phyloP scores from a whole-genome alignment of 2,888 invertebrate genomes.

The Parnassius orleans region DNA sequence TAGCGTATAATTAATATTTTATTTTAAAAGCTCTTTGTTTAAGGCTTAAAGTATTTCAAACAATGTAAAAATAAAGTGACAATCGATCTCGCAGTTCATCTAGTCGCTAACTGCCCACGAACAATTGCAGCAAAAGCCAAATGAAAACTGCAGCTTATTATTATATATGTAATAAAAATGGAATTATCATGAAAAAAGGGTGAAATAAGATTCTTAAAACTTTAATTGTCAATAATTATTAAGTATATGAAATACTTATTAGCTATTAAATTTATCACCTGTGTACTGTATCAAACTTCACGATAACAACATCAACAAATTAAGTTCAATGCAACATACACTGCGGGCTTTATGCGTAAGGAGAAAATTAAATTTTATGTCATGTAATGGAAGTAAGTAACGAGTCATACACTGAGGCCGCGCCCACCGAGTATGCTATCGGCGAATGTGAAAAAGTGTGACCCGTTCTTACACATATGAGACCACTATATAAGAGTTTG shows the following conservation, averaged over 20 bases:
- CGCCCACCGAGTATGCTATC: constrained; percentile 58
- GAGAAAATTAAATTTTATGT: constrained; percentile 22
- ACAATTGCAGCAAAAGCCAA: no score
- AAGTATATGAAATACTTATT: background rate
- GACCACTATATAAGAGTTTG: constrained; percentile 76
- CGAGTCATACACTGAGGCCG: constrained; percentile 46
- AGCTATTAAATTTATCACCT: background rate
- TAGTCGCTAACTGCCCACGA: no score
- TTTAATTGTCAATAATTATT: background rate
- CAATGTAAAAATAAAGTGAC: no score
- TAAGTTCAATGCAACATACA: constrained; percentile 17
- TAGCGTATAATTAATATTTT: no score
- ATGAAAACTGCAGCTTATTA: no score
- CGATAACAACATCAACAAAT: constrained; percentile 2
- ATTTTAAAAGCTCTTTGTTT: no score
- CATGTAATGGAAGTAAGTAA: constrained; percentile 25
- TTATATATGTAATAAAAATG: no score
- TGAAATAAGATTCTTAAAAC: no score
- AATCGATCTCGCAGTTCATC: no score
- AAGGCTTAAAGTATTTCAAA: no score
- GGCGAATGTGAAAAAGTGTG: constrained; percentile 77
- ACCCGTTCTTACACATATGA: constrained; percentile 80
- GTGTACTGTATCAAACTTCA: constrained; percentile 16
- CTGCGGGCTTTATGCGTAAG: constrained; percentile 16
- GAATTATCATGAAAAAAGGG: no score